Evolutionary conservation across 2,888 invertebrate genomes (phyloP), one percentile per base, ranked within the genome.

Genomic region (Drosophila acutilabella): DNA sequence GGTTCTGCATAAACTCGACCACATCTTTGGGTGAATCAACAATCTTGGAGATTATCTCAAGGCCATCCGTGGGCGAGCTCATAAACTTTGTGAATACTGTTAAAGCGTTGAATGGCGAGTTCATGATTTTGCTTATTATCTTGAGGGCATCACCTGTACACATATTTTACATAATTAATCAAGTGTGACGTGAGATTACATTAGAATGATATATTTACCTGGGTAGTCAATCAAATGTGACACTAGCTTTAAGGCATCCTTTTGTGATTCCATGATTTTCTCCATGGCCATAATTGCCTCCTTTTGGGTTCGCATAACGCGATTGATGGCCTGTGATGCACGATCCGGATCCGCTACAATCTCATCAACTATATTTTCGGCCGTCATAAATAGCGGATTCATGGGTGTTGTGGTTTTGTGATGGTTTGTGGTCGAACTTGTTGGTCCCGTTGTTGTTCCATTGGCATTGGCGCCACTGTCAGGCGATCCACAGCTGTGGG

Each of bases 71-170:
- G 10, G 93, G 93, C 4, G 92, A 92, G 62, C 92, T 91, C 92
- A 93, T 92, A 61, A 93, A 92, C 80, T 93, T 92, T 2, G 92
- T 92, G 61, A 93, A 93, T 79, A 93, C 92, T 72, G 92, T 92
- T 57, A 93, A 81, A 47, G 93, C 92, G 75, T 93, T 91, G 61
- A 93, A 91, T 10, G 93, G 93, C 54, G 92, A 92, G 74, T 92
- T 92, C 92, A 92, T 92, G 54, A 93, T 89, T 89, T 92, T 93
- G 60, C 91, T 91, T 36, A 93, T 92, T 36, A 93, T 93, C 70
- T 93, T 91, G 40, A 93, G 80, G 2, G 91, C 93, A 74, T 92
- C 92, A 36, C 92, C 92, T 91, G 60, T 2, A 71, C 3, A 71
- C 45, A 50, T 14, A 30, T 8, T n/a, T 13, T 13, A 41, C n/a